phyloP scores from a whole-genome alignment of 2,113 vertebrate species.

The Antigone vipio region DNA sequence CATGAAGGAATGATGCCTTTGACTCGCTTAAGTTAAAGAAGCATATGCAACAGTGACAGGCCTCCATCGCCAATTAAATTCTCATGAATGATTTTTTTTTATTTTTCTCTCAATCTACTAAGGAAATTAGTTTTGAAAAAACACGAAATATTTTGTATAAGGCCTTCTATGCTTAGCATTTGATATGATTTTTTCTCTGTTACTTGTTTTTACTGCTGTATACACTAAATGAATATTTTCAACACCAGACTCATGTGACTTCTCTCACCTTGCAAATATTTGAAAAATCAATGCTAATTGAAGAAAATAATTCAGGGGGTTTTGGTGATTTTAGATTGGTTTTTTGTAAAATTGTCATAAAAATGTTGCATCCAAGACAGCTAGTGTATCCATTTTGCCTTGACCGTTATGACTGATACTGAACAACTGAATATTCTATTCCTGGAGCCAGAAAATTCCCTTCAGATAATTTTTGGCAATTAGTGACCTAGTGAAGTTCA shows the following conservation, averaged over 20 bases:
- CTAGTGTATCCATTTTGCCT: not conserved
- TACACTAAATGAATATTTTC: not conserved
- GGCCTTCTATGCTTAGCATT: not conserved
- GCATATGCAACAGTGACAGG: no score
- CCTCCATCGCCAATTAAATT: not conserved
- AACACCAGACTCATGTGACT: not conserved
- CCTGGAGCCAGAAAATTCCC: not conserved
- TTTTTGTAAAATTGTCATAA: not conserved
- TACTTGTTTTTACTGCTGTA: not conserved
- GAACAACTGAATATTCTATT: not conserved
- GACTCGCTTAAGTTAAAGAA: not conserved
- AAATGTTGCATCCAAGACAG: not conserved
- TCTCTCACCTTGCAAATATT: not conserved
- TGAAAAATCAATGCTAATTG: not conserved
- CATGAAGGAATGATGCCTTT: accelerated
- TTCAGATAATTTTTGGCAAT: not conserved
- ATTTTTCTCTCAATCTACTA: not conserved
- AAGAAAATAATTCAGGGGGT: not conserved
- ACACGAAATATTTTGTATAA: not conserved
- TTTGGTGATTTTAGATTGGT: not conserved
- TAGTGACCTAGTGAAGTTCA: not conserved
- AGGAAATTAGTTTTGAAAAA: not conserved
- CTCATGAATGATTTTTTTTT: not conserved
- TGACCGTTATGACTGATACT: not conserved
- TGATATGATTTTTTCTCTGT: not conserved